Evolutionary conservation across 2,797 vertebrate species (phyloP).

Genomic region (Coregonus ussuriensis): DNA sequence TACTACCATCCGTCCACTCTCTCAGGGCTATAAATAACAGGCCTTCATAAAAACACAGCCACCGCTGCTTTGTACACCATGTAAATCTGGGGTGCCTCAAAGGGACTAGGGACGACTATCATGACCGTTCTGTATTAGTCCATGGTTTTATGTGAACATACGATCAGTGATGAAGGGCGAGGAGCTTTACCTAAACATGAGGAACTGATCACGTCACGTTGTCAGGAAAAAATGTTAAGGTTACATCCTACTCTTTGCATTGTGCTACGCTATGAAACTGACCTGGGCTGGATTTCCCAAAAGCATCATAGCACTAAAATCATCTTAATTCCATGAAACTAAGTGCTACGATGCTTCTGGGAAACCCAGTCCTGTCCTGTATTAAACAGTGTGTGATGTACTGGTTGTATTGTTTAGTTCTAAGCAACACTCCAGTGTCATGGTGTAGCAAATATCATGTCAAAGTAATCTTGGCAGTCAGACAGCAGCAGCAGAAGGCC

Average conservation of each 20-base stretch:
- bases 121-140: neutral
- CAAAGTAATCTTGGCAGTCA: neutral
- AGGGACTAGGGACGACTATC: neutral
- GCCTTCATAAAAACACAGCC: constrained; percentile 27
- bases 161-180: neutral
- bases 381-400: neutral
- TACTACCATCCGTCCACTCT: constrained; percentile 10
- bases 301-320: too few relatives aligned
- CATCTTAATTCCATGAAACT: too few relatives aligned
- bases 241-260: too few relatives aligned
- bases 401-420: neutral
- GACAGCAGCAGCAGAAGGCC: neutral
- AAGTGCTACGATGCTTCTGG: too few relatives aligned
- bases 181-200: neutral
- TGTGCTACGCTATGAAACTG: neutral
- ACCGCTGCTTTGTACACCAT: constrained; percentile 19
- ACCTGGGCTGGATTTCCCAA: too few relatives aligned
- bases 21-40: constrained; percentile 32
- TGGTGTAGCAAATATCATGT: neutral
- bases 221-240: too few relatives aligned
- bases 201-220: neutral
- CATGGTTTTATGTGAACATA: neutral
- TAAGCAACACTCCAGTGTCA: neutral
- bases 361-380: neutral
- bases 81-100: neutral